Conservation (phyloP, 2,888 invertebrate genomes). For the Agrypnus murinus region DNA sequence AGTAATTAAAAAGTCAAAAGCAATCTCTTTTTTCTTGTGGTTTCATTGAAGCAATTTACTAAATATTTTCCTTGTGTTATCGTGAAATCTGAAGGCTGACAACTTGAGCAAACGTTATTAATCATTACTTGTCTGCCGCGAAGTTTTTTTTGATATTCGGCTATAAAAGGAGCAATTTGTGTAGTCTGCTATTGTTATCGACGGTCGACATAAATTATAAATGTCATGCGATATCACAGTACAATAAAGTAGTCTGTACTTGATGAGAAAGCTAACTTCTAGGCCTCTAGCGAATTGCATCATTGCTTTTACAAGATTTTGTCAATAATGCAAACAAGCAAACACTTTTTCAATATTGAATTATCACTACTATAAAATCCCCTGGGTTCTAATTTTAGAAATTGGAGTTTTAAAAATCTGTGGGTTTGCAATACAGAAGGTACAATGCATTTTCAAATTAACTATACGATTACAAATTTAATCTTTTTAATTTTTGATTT, state of each 20-base stretch:
- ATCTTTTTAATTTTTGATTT: no score
- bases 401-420: no score
- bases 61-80: conserved; percentile 20
- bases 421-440: no score
- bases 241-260: conserved; percentile 23
- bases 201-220: conserved; percentile 28
- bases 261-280: conserved; percentile 26
- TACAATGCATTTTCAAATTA: no score
- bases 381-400: background rate
- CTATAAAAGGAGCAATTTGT: conserved; percentile 29
- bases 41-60: background rate
- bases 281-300: conserved; percentile 11
- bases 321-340: conserved; percentile 30
- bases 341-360: conserved; percentile 3
- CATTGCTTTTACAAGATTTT: conserved; percentile 22
- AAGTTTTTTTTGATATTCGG: conserved; percentile 23
- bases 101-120: conserved; percentile 22
- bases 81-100: conserved; percentile 12
- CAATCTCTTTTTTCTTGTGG: no score
- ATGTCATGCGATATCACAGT: conserved; percentile 26
- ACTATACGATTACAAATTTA: no score
- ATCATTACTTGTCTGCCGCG: conserved; percentile 15
- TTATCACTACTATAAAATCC: background rate
- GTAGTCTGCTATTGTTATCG: conserved; percentile 22
- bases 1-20: no score